phyloP scores from a whole-genome alignment of 2,797 vertebrate genomes.

The Ctenopoma kingsleyae region DNA sequence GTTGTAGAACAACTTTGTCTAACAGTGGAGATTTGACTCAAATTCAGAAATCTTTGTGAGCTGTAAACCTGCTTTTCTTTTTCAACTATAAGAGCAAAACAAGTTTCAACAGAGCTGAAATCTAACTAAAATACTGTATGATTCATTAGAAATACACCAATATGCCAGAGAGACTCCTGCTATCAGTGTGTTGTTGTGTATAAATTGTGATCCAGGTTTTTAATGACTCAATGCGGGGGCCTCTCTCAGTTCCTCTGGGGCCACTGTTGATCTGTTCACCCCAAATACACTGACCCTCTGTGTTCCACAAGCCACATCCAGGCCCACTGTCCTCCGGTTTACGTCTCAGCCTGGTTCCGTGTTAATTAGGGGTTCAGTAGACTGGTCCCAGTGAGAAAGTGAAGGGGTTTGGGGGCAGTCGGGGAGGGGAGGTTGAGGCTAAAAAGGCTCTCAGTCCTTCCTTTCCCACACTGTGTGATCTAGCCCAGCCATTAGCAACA shows the following conservation, averaged over 20 bases:
- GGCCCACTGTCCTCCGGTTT: slow-evolving; percentile 51
- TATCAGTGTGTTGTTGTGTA: slow-evolving; percentile 7
- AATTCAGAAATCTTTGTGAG: slow-evolving; percentile 1
- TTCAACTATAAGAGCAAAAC: background rate
- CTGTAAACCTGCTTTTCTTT: background rate
- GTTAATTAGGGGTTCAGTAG: slow-evolving; percentile 73
- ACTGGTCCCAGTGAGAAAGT: slow-evolving; percentile 43
- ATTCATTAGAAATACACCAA: slow-evolving; percentile 1
- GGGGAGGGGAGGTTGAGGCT: slow-evolving; percentile 10
- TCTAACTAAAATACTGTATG: slow-evolving; percentile 7
- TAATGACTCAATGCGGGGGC: slow-evolving; percentile 43
- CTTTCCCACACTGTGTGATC: slow-evolving; percentile 72
- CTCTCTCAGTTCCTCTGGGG: slow-evolving; percentile 29
- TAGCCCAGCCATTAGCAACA: slow-evolving; percentile 50
- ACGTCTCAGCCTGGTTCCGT: slow-evolving; percentile 58
- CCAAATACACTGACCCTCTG: slow-evolving; percentile 65
- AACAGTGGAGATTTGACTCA: background rate
- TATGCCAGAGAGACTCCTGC: background rate
- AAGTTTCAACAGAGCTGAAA: background rate
- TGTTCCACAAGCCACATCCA: slow-evolving; percentile 50
- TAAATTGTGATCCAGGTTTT: slow-evolving; percentile 41
- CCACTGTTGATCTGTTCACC: slow-evolving; percentile 36
- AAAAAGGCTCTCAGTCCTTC: slow-evolving; percentile 58
- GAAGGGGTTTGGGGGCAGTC: background rate
- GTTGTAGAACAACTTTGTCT: no score